Percentiles rank a stretch among this genome's conserved stretches.
Evolutionary conservation across 2,888 invertebrate genomes (phyloP).

Genomic region (Eristalis arbustorum): DNA sequence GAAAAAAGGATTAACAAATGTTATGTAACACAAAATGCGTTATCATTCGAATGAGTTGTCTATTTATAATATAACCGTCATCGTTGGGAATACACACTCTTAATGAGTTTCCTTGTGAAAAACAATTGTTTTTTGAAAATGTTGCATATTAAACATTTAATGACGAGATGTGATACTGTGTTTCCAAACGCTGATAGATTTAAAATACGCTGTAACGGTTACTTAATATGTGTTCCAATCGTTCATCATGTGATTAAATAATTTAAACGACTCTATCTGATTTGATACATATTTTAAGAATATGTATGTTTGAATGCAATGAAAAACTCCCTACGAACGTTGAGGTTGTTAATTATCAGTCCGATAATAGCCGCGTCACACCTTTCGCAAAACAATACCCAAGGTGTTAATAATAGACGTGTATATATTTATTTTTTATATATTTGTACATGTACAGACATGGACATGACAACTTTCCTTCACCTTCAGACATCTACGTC

Average conservation of each 20-base stretch:
- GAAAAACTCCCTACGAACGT: background rate
- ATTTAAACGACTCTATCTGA: no score
- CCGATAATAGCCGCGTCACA: background rate
- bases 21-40: background rate
- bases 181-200: no score
- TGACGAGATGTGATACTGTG: no score
- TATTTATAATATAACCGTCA: background rate
- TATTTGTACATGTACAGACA: background rate
- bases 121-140: no score
- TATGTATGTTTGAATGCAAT: background rate
- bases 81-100: background rate
- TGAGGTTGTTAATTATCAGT: background rate
- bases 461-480: background rate
- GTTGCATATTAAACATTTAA: no score
- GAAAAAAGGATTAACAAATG: background rate
- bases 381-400: background rate
- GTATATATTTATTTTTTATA: background rate
- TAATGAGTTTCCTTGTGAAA: background rate
- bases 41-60: background rate
- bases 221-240: no score
- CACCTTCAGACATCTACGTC: background rate
- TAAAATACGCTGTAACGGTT: no score
- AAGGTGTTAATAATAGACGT: background rate
- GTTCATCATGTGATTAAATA: no score
- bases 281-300: no score